Base-by-base conservation (phyloP, 2,797 vertebrate genomes). In the Phoeniculus purpureus region DNA sequence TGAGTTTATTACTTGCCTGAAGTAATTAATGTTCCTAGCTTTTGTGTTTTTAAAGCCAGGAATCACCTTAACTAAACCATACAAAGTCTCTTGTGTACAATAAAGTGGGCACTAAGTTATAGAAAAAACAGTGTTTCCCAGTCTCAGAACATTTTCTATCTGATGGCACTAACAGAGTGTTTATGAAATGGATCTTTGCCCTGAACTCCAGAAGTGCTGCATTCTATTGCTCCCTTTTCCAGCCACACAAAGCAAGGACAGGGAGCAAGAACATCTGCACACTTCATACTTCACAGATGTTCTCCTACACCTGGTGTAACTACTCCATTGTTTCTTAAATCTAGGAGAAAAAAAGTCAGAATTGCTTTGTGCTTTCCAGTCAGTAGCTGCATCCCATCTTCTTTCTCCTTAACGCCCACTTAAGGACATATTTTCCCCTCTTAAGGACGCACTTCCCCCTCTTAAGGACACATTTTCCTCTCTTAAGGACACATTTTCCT, bases 161-260 rank as follows among this genome's bases (percentile, higher is more conserved):
- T 75, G 29, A 29, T 12, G 8, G 34, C 26, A 90, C 45, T 62
- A 72, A 29, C 12, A 65, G 55, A 20, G 55, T 27, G 4, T 64
- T 75, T 87, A 47, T 31, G 75, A 59, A 90, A 77, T 18, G 27
- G 23, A 82, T 51, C 29, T 14, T 26, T 71, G 29, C 7, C 29
- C 11, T 72, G 48, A 87, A 77, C 47, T 75, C 25, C 26, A 54
- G n/a, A 87, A 80, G 66, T 37, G 11, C 21, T 70, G 47, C 50
- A 47, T 89, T 90, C 68, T 88, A 55, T 75, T 77, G 20, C 32
- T 91, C 50, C n/a, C 29, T 81, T 77, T 87, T 82, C 48, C 55
- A 78, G 43, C 10, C 32, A 43, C 22, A 66, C 15, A 60, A 60
- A 80, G 15, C 55, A 81, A 78, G 52, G 54, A 59, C 15, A 59